Evolutionary conservation across 2,113 vertebrate species (phyloP).

Genomic region (Ictalurus furcatus): DNA sequence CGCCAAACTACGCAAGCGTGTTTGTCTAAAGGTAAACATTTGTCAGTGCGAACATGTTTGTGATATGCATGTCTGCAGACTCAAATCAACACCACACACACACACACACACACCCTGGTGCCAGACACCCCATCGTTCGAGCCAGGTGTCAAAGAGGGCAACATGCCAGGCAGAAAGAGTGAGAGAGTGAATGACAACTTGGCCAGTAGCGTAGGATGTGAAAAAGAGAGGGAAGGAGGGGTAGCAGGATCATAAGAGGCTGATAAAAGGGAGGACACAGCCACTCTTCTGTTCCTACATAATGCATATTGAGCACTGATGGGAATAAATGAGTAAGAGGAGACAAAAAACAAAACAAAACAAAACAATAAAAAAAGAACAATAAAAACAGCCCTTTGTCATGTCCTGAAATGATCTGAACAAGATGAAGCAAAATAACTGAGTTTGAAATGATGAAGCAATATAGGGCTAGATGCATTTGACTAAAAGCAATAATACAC

Average conservation of each 20-base stretch:
- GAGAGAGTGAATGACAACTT: constrained; percentile 14
- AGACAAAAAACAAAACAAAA: neutral
- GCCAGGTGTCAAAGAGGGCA: constrained; percentile 27
- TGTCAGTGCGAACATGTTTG: neutral
- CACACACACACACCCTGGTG: constrained; percentile 1
- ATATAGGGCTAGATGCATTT: neutral
- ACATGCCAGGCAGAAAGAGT: constrained; percentile 2
- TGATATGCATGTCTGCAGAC: neutral
- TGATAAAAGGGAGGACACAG: constrained; percentile 28
- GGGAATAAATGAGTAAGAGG: constrained; percentile 57
- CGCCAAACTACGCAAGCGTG: neutral
- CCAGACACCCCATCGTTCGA: constrained; percentile 3
- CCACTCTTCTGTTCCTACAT: constrained; percentile 40
- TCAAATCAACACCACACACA: neutral
- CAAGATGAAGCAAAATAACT: neutral
- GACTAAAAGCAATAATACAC: neutral
- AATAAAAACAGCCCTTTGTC: neutral
- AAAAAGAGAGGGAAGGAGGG: neutral
- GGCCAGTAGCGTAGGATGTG: constrained; percentile 30
- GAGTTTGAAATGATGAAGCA: constrained; percentile 14
- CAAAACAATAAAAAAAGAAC: neutral
- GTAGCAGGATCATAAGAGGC: neutral
- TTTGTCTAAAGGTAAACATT: neutral
- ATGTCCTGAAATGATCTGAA: neutral
- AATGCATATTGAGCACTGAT: constrained; percentile 57